Evolutionary conservation across 2,888 invertebrate genomes (phyloP), one percentile per base, ranked within the genome.

Genomic region (Polia nebulosa): DNA sequence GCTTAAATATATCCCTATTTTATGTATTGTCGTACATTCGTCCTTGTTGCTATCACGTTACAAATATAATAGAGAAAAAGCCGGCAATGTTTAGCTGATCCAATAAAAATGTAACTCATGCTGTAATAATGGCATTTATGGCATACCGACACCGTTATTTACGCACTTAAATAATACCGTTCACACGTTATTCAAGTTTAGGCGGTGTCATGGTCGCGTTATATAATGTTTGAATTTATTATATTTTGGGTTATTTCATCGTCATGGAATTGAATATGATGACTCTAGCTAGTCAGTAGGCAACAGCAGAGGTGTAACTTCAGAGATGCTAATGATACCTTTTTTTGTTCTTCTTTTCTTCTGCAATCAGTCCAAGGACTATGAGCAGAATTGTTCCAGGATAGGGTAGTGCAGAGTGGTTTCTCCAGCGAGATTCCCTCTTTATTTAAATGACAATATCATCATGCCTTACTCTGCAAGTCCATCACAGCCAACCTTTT

Each of bases 131-230:
- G 29, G 34, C 25, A 56, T 59, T 47, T 56, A 63, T 36, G 22
- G 34, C 51, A 65, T 51, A 57, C 53, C 57, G 32, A 56, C 45
- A 60, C 67, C 58, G 72, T 70, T 80, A 68, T 66, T 70, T 70
- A 82, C 59, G 51, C 41, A 67, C 55, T 64, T 66, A 60, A 68
- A 64, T 74, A 60, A 74, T 53, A 69, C 60, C 51, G 59, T 76
- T 79, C 64, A 67, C 83, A 80, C 69, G 76, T 68, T 77, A 59
- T 64, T 65, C 53, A 60, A 68, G 63, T 72, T 81, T 64, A 59
- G 39, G 36, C 29, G 55, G 59, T 61, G 78, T 74, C 82, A 80
- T 36, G 80, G 70, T 63, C 72, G 60, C 47, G 27, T 57, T 71
- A 55, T 52, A 20, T 64, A 61, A 64, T 25, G 22, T 52, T 44